Evolutionary conservation across 2,888 invertebrate species (phyloP).

Genomic region (Stenolophus ochropezus): DNA sequence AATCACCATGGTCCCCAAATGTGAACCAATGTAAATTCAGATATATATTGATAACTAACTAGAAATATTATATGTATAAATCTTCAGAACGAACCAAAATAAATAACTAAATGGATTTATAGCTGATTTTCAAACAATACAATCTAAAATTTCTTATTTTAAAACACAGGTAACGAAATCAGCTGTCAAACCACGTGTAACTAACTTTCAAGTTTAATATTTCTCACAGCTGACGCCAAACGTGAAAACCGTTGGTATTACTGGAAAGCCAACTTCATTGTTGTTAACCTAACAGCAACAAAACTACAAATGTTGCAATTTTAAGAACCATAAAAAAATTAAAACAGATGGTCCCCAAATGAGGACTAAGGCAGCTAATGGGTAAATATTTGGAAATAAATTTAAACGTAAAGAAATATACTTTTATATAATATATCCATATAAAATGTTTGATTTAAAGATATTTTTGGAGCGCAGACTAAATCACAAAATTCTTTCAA

Average conservation of each 20-base stretch:
- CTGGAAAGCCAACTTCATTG: background rate
- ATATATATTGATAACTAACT: background rate
- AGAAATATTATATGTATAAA: background rate
- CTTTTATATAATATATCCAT: too few relatives aligned
- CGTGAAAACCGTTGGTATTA: background rate
- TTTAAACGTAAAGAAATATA: background rate
- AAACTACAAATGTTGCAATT: background rate
- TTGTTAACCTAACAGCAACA: too few relatives aligned
- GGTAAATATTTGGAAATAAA: conserved; percentile 54
- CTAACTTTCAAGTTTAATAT: background rate
- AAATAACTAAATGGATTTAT: background rate
- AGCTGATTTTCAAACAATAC: background rate
- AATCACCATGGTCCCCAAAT: conserved; percentile 21
- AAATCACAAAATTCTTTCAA: conserved; percentile 37
- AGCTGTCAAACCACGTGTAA: background rate
- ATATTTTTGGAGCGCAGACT: conserved; percentile 42
- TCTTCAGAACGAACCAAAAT: background rate
- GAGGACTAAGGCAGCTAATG: background rate
- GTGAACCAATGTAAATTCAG: conserved; percentile 1
- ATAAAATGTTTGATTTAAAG: background rate
- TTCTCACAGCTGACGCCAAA: background rate
- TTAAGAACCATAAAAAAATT: conserved; percentile 1
- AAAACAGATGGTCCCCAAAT: background rate
- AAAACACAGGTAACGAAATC: background rate
- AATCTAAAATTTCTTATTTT: background rate